Evolutionary conservation across 1,140 invertebrate species (phyloP).

Genomic region (Micrasema longulum): DNA sequence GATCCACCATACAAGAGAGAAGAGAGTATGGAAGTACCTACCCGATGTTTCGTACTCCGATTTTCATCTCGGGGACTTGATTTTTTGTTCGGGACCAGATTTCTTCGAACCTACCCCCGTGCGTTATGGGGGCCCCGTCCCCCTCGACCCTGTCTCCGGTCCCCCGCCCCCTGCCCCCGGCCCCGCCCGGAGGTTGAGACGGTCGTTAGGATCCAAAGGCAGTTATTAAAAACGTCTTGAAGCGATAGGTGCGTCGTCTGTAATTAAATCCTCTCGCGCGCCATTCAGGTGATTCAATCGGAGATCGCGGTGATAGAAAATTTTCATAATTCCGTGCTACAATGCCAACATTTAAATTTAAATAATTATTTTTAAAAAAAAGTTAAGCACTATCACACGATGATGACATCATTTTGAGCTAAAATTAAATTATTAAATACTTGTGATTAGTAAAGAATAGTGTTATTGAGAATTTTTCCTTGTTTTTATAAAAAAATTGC

Average conservation of each 20-base stretch:
- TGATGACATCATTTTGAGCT: too few species aligned
- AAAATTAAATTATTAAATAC: too few species aligned
- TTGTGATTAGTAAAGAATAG: too few species aligned
- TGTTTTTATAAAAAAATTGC: too few species aligned
- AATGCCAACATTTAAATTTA: background rate
- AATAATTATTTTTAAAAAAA: background rate
- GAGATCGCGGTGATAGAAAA: constrained; percentile 32
- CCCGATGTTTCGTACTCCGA: background rate
- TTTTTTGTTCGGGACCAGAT: too few species aligned
- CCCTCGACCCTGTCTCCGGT: constrained; percentile 50
- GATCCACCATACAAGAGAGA: too few species aligned
- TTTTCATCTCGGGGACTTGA: constrained; percentile 1
- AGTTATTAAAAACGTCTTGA: constrained; percentile 71
- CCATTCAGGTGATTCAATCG: constrained; percentile 26
- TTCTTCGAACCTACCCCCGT: constrained; percentile 46
- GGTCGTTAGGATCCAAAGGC: constrained; percentile 68
- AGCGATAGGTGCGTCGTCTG: constrained; percentile 67
- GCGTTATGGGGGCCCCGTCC: constrained; percentile 48
- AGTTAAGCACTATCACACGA: too few species aligned
- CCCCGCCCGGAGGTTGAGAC: constrained; percentile 57
- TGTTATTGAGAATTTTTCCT: too few species aligned
- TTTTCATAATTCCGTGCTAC: background rate
- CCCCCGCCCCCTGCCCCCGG: constrained; percentile 43
- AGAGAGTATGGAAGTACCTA: too few species aligned
- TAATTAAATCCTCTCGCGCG: constrained; percentile 60